These are phyloP conservation scores for Oithona nana DNA, from an alignment of 2,888 invertebrate species.

Conservation along the genomic window DNA sequence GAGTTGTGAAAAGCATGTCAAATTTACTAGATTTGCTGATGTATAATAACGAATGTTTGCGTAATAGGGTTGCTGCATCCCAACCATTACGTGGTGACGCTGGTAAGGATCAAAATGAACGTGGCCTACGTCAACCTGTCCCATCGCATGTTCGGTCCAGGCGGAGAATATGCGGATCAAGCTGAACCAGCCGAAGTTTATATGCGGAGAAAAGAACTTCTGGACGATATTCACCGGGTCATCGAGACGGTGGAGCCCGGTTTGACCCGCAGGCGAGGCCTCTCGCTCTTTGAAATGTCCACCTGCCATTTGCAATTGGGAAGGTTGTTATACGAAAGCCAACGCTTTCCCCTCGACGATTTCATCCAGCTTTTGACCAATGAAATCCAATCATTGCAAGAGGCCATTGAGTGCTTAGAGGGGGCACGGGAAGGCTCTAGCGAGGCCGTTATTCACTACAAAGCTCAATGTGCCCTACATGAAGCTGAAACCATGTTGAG, in stretches of 20 bases:
- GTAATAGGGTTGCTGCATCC: conserved; percentile 10
- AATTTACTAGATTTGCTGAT: too few relatives aligned
- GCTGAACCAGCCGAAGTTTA: conserved; percentile 1
- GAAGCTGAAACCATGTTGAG: conserved; percentile 7
- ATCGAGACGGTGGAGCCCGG: conserved; percentile 12
- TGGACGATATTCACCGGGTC: conserved; percentile 7
- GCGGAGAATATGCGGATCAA: not conserved
- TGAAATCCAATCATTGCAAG: not conserved
- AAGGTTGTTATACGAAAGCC: not conserved
- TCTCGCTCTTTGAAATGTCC: conserved; percentile 7
- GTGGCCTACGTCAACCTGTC: conserved; percentile 6
- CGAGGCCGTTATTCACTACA: conserved; percentile 5
- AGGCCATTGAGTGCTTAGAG: conserved; percentile 5
- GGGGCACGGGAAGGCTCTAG: conserved; percentile 2
- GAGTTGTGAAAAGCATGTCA: too few relatives aligned
- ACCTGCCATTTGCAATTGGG: conserved; percentile 14
- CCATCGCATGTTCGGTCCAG: not conserved
- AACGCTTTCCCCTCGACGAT: conserved; percentile 5
- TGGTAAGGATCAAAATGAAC: conserved; percentile 4
- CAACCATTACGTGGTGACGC: conserved; percentile 2
- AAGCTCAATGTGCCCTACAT: not conserved
- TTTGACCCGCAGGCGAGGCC: conserved; percentile 5
- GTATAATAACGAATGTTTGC: too few relatives aligned
- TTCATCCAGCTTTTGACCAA: conserved; percentile 2
- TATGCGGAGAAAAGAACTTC: conserved; percentile 10